Base-by-base conservation (phyloP, 2,888 invertebrate species). In the Nysson spinosus region DNA sequence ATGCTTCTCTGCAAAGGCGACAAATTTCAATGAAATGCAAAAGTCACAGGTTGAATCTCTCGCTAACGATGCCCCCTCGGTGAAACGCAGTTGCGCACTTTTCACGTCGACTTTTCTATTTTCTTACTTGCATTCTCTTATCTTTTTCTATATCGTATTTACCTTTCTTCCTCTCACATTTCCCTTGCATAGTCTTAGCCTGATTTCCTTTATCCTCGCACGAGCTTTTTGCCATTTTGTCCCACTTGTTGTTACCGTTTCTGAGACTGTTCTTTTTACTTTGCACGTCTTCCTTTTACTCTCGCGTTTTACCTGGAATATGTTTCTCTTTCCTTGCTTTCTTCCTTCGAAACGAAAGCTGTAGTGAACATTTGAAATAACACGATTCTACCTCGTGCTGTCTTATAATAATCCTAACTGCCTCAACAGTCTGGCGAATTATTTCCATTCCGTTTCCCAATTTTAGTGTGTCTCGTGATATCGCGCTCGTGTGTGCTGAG, bases 21-120 rank as follows among this genome's bases (percentile, higher is more conserved):
- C 42, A 72, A 75, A 69, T 75, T 69, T 50, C 63, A 72, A 67
- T 75, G 43, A 75, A 72, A 75, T 60, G 72, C 34, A 50, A 60
- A 46, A 57, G 46, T 55, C 52, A 54, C 39, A 52, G 39, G 40
- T 51, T 40, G 66, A 72, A 63, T 66, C 62, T 63, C 66, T 54
- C 26, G 54, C 69, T 69, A 65, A 69, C 65, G 57, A 75, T 37
- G 69, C 54, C 62, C 58, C 62, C 58, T 72, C 40, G 50, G 46
- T 35, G 37, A 46, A 73, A 73, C 70, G 63, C 67, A 62, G 73
- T 72, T 66, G 58, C 66, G 54, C 66, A 42, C 54, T 73, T 69
- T 39, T 62, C 56, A 52, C 54, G 34, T 50, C 39, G 19, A 9
- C 20, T 37, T 42, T 24, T n/a, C 30, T 28, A 19, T 42, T 14